phyloP scores from a whole-genome alignment of 1,140 invertebrate species.

The Cyclina sinensis region DNA sequence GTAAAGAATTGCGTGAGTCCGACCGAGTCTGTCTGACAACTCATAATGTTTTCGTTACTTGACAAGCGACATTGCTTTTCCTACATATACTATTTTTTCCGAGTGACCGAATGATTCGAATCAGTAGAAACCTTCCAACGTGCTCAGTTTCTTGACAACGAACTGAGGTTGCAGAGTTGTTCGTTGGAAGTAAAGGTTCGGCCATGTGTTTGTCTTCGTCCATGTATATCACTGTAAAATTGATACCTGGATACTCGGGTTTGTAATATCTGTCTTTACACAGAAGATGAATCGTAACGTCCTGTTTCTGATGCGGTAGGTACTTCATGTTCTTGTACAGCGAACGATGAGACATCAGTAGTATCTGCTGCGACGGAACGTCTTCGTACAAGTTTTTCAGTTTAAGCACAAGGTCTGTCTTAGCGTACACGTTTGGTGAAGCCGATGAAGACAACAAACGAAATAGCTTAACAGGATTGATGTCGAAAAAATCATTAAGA shows the following conservation, averaged over 20 bases:
- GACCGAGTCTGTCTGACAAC: too few relatives aligned
- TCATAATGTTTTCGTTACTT: too few relatives aligned
- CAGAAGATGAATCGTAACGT: conserved; percentile 3
- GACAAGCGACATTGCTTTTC: too few relatives aligned
- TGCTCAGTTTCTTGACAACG: conserved; percentile 3
- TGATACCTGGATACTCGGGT: conserved; percentile 13
- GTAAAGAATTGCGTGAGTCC: too few relatives aligned
- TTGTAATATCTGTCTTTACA: neutral
- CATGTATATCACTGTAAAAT: conserved; percentile 7
- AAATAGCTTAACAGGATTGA: conserved; percentile 25
- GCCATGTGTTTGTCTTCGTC: conserved; percentile 10
- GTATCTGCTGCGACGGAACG: neutral
- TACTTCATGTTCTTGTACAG: neutral
- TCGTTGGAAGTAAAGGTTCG: neutral
- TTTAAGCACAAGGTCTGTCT: neutral
- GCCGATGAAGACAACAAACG: neutral
- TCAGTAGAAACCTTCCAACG: neutral
- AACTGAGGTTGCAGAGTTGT: neutral
- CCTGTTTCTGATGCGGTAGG: neutral
- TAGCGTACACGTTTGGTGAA: neutral
- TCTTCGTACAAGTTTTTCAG: neutral
- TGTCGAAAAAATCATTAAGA: conserved; percentile 15
- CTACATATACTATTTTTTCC: too few relatives aligned
- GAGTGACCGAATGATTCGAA: too few relatives aligned
- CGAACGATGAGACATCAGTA: neutral